Evolutionary conservation across 23 tunicate genomes (phyloP).

Genomic region (Clavelina lepadiformis): DNA sequence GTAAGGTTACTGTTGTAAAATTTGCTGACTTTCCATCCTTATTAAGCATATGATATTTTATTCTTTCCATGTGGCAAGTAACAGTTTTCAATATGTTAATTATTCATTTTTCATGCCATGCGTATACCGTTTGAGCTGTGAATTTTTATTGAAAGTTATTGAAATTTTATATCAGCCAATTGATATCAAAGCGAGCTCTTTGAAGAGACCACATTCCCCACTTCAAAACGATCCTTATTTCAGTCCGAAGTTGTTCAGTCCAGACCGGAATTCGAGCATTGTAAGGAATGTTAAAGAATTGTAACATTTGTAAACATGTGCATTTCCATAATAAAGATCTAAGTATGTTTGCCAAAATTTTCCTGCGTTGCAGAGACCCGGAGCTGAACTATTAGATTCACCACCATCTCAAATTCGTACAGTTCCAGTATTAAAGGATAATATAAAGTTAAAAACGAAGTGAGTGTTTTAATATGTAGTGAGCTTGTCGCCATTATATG

Average conservation of each 20-base stretch:
- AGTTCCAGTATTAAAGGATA: constrained; percentile 41
- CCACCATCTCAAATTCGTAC: constrained; percentile 30
- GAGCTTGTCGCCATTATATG: no score
- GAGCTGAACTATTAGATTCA: constrained; percentile 31
- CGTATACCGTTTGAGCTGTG: neutral
- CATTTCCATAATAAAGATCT: neutral
- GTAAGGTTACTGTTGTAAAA: no score
- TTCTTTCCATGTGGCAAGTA: neutral
- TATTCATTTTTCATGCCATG: neutral
- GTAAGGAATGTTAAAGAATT: constrained; percentile 17
- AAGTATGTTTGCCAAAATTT: neutral
- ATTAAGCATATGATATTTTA: neutral
- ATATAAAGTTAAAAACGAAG: constrained; percentile 52
- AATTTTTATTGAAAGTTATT: neutral
- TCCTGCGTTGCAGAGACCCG: constrained; percentile 20
- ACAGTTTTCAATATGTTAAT: neutral
- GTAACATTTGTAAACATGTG: neutral
- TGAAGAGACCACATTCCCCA: constrained; percentile 83
- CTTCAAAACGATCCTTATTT: constrained; percentile 43
- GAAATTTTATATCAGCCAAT: constrained; percentile 39
- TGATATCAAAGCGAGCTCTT: constrained; percentile 50
- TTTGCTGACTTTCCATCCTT: no score
- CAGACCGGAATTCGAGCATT: constrained; percentile 44
- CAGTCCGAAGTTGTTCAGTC: constrained; percentile 77
- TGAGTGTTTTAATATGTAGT: constrained; percentile 13